A percentile compares a stretch with the other conserved stretches of the same genome.
These are phyloP conservation scores for Lacerta viridis DNA, from an alignment of 2,797 vertebrate genomes.

Conservation along the genomic window DNA sequence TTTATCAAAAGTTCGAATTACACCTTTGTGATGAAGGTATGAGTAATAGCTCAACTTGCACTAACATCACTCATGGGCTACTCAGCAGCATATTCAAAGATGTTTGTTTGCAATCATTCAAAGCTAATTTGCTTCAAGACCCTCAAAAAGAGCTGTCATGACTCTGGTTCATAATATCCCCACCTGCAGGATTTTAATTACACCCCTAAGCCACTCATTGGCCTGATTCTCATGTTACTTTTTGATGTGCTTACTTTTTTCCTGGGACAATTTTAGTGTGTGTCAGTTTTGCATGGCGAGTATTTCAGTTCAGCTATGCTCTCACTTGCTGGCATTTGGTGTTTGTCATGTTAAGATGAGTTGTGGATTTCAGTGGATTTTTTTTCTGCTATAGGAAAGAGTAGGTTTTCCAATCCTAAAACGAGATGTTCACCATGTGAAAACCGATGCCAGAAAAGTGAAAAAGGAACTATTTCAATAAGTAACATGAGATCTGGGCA, in stretches of 20 bases:
- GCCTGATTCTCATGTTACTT: conserved; percentile 35
- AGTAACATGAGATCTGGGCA: neutral
- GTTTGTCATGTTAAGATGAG: neutral
- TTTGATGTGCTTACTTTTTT: conserved; percentile 26
- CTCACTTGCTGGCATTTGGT: neutral
- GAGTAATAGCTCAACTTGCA: neutral
- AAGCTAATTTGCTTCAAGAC: conserved; percentile 12
- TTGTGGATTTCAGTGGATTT: neutral
- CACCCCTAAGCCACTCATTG: conserved; percentile 15
- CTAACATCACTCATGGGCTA: conserved; percentile 2
- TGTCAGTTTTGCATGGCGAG: conserved; percentile 4
- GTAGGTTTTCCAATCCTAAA: neutral
- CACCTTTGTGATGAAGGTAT: conserved; percentile 13
- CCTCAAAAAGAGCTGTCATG: conserved; percentile 4
- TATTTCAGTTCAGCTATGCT: neutral
- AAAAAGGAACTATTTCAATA: conserved; percentile 11
- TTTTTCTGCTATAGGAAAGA: neutral
- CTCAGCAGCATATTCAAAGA: conserved; percentile 16
- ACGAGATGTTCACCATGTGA: neutral
- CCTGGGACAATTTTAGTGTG: neutral
- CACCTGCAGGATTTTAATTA: conserved; percentile 48
- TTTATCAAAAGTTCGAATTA: conserved; percentile 29
- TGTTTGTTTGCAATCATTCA: conserved; percentile 20
- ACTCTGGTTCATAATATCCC: neutral
- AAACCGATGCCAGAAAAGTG: neutral